Conservation (phyloP, 1,140 invertebrate genomes). For the Rhagoletis zephyria region DNA sequence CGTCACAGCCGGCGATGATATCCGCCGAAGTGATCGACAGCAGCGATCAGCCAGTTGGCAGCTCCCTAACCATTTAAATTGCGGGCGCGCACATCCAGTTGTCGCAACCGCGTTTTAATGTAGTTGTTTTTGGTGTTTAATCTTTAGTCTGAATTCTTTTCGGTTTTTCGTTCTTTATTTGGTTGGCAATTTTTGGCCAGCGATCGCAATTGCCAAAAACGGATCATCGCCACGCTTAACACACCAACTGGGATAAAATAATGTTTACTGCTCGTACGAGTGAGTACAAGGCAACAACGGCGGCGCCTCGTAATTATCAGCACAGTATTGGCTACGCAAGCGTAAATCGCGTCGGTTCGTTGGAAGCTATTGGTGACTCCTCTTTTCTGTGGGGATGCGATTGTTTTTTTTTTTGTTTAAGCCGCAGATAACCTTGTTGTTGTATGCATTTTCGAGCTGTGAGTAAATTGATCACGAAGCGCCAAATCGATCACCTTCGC, state of each 20-base stretch:
- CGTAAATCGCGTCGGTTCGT: neutral
- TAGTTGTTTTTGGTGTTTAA: neutral
- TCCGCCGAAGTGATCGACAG: slow-evolving; percentile 19
- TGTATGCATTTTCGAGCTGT: slow-evolving; percentile 39
- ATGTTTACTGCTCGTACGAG: neutral
- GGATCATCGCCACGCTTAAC: slow-evolving; percentile 47
- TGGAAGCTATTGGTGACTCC: slow-evolving; percentile 36
- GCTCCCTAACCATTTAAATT: slow-evolving; percentile 45
- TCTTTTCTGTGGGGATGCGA: neutral
- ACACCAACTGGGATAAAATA: neutral
- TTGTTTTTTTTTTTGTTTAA: neutral
- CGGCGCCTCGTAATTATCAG: slow-evolving; percentile 34
- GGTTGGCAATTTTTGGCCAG: neutral
- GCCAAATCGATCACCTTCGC: slow-evolving; percentile 54
- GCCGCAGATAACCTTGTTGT: neutral
- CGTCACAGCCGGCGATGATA: neutral
- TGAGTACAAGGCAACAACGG: neutral
- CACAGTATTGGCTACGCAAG: slow-evolving; percentile 43
- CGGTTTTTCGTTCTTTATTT: neutral
- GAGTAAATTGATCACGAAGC: slow-evolving; percentile 52
- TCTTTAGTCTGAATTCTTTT: slow-evolving; percentile 1
- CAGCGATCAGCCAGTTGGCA: slow-evolving; percentile 40
- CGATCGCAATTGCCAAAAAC: slow-evolving; percentile 41
- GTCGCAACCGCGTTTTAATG: slow-evolving; percentile 23
- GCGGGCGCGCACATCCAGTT: neutral